These are phyloP conservation scores for Heterotilapia buettikoferi DNA, from an alignment of 2,113 vertebrate species.

Conservation along the genomic window DNA sequence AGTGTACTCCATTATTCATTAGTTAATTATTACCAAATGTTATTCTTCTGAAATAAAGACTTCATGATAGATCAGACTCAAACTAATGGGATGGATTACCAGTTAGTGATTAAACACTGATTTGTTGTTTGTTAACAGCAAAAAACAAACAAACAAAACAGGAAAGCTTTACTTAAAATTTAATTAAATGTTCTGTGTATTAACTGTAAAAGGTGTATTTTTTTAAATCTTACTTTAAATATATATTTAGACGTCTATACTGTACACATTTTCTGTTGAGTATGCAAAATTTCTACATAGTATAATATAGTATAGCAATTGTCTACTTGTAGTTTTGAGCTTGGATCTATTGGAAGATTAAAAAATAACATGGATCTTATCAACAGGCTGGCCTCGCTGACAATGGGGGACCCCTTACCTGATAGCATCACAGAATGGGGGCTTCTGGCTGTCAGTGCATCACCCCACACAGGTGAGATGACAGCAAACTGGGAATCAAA, in stretches of 20 bases:
- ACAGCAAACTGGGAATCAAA: neutral
- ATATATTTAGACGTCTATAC: neutral
- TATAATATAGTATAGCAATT: neutral
- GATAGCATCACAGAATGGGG: constrained; percentile 78
- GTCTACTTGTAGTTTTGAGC: neutral
- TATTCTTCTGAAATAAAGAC: neutral
- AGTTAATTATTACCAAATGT: neutral
- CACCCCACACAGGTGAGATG: constrained; percentile 55
- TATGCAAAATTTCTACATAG: neutral
- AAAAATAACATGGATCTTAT: neutral
- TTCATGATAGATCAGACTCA: neutral
- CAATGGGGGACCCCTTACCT: constrained; percentile 32
- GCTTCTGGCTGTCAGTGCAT: constrained; percentile 66
- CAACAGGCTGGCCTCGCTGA: constrained; percentile 48
- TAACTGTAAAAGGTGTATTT: neutral
- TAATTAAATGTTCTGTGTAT: neutral
- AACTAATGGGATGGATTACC: neutral
- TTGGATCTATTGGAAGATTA: neutral
- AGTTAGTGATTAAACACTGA: neutral
- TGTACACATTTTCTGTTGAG: neutral
- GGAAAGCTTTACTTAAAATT: neutral
- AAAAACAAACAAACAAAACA: neutral
- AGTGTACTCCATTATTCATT: neutral
- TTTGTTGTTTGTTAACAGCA: neutral
- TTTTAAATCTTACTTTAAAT: neutral